phyloP scores from a whole-genome alignment of 2,113 vertebrate species.

The Prinia subflava region DNA sequence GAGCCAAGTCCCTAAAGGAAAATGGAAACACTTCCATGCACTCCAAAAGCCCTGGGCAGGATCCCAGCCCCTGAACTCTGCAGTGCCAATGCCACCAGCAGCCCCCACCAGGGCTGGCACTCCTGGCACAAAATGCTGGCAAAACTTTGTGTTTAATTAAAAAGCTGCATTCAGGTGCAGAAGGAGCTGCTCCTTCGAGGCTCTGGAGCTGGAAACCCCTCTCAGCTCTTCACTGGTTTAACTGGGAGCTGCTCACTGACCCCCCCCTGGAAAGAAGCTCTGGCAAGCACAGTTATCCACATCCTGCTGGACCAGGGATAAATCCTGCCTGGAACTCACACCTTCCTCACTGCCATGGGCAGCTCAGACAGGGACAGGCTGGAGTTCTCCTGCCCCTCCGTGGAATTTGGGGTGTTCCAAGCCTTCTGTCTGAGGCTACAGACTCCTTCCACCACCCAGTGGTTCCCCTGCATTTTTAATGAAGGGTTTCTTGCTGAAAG shows the following conservation, averaged over 20 bases:
- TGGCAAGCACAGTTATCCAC: neutral
- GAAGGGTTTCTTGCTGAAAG: neutral
- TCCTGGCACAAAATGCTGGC: neutral
- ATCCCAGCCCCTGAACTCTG: rapidly evolving
- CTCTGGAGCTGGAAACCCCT: neutral
- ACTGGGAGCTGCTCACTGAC: neutral
- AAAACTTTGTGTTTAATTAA: neutral
- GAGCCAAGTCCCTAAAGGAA: neutral
- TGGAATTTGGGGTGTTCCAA: neutral
- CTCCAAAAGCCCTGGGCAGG: neutral
- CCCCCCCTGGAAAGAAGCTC: neutral
- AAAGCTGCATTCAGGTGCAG: neutral
- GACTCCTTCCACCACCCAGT: neutral
- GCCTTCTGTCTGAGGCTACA: neutral
- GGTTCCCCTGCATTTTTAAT: neutral
- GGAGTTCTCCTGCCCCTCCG: neutral
- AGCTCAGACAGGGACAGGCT: rapidly evolving
- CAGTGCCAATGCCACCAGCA: neutral
- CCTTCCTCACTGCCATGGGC: neutral
- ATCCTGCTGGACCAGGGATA: neutral
- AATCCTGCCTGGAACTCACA: neutral
- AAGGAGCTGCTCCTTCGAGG: neutral
- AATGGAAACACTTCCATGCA: neutral
- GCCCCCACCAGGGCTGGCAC: neutral
- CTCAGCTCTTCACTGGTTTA: neutral